Base-by-base conservation (phyloP, 2,888 invertebrate species). In the Brassicogethes aeneus region DNA sequence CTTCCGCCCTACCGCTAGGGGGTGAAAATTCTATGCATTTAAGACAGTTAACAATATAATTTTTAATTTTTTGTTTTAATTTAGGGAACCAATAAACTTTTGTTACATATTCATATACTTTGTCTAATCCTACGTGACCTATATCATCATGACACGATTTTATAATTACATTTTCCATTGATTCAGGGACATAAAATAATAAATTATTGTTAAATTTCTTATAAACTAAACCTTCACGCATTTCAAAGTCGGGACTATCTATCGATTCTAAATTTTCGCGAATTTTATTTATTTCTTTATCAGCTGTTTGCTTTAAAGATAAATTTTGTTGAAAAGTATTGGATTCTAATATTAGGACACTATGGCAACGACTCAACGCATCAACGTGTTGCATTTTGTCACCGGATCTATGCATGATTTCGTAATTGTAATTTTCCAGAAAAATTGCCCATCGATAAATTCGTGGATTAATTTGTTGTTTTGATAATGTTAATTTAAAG, bases 321-420 rank as follows among this genome's bases (percentile, higher is more conserved):
- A 3, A 14, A 16, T 15, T 15, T 35, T 8, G 13, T 35, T 7
- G 13, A 16, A 10, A 16, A n/a, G n/a, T n/a, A n/a, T n/a, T n/a
- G n/a, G n/a, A n/a, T n/a, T n/a, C n/a, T n/a, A n/a, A n/a, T n/a
- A n/a, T n/a, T n/a, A n/a, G n/a, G n/a, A n/a, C n/a, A n/a, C n/a
- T n/a, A n/a, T n/a, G n/a, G n/a, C n/a, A 14, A 13, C 36, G 36
- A 16, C 36, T 35, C 8, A 35, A 16, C 8, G 36, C 36, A 35
- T 35, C 36, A 3, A 15, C 36, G 15, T 35, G 36, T 7, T 10
- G 10, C 36, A 35, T 35, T 15, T 16, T n/a, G 5, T 35, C 10
- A 7, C 5, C 36, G 13, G 13, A 5, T 8, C 36, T 14, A 15
- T 35, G 36, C 7, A 35, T 12, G 15, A 35, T 35, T 7, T n/a